A percentile compares a stretch with the other conserved stretches of the same genome.
phyloP scores from a whole-genome alignment of 2,888 invertebrate genomes.

The Tachina grossa region DNA sequence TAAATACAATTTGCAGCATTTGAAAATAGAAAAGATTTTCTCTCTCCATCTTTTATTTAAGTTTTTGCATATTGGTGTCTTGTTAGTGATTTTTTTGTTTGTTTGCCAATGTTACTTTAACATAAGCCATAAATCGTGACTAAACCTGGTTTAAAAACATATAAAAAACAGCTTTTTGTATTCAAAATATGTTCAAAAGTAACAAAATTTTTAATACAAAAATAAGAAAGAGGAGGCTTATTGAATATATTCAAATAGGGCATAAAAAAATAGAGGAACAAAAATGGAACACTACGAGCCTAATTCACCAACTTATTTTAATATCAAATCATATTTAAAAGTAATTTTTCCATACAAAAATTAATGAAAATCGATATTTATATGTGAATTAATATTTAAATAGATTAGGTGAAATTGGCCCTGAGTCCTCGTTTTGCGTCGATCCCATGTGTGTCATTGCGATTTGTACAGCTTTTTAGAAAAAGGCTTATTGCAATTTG shows the following conservation, averaged over 20 bases:
- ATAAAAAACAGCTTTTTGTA: conserved; percentile 24
- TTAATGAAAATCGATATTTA: no score
- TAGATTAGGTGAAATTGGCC: no score
- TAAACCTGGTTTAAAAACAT: conserved; percentile 35
- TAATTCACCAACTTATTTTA: no score
- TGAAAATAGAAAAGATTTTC: conserved; percentile 12
- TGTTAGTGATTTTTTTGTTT: conserved; percentile 17
- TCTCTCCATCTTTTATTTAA: conserved; percentile 13
- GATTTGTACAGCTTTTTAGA: no score
- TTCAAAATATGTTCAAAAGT: conserved; percentile 32
- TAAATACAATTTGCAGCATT: conserved; percentile 26
- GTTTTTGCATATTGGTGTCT: conserved; percentile 39
- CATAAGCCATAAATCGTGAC: conserved; percentile 59
- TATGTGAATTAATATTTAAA: no score
- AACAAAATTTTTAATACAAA: conserved; percentile 21
- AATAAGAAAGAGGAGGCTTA: conserved; percentile 2
- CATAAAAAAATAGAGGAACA: background rate
- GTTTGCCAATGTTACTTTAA: background rate
- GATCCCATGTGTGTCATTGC: no score
- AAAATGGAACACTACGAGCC: background rate
- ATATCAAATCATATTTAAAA: no score
- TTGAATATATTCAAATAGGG: conserved; percentile 25
- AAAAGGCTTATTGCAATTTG: no score
- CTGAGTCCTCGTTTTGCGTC: no score
- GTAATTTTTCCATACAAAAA: no score